These are phyloP conservation scores for Rotaria sp. DNA, from an alignment of 2,888 invertebrate genomes.

Conservation along the genomic window DNA sequence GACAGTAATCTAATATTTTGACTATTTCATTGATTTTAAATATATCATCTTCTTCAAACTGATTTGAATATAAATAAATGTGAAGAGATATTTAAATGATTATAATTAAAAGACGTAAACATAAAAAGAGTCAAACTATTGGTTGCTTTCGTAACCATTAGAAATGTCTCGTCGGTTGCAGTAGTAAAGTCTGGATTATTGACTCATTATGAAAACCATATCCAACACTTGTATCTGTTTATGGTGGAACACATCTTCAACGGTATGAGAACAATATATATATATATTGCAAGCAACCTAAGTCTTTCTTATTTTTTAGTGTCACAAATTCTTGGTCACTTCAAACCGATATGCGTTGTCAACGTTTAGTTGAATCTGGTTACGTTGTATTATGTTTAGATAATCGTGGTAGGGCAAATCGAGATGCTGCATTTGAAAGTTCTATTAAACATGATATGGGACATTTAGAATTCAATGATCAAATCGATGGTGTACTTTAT, in stretches of 20 bases:
- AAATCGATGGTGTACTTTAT: slow-evolving; percentile 83
- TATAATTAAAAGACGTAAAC: not conserved
- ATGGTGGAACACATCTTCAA: slow-evolving; percentile 96
- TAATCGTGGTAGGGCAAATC: slow-evolving; percentile 84
- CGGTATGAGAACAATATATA: not conserved
- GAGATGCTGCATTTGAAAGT: slow-evolving; percentile 83
- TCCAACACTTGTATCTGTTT: slow-evolving; percentile 89
- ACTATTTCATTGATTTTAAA: too few relatives aligned
- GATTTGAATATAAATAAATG: too few relatives aligned
- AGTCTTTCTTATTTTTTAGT: not conserved
- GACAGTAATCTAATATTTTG: too few relatives aligned
- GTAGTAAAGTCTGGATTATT: not conserved
- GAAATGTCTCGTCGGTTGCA: not conserved
- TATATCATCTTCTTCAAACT: too few relatives aligned
- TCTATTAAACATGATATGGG: slow-evolving; percentile 83
- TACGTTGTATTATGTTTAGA: slow-evolving; percentile 92
- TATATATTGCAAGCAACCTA: too few relatives aligned
- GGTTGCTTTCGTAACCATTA: not conserved
- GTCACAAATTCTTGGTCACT: not conserved
- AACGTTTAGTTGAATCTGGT: slow-evolving; percentile 86
- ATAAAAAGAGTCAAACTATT: not conserved
- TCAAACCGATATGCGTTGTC: slow-evolving; percentile 66
- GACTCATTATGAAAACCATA: slow-evolving; percentile 56
- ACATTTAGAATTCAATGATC: slow-evolving; percentile 82
- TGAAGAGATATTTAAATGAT: too few relatives aligned